Evolutionary conservation across 2,888 invertebrate genomes (phyloP), one percentile per base, ranked within the genome.

Genomic region (Eupithecia pulchellata): DNA sequence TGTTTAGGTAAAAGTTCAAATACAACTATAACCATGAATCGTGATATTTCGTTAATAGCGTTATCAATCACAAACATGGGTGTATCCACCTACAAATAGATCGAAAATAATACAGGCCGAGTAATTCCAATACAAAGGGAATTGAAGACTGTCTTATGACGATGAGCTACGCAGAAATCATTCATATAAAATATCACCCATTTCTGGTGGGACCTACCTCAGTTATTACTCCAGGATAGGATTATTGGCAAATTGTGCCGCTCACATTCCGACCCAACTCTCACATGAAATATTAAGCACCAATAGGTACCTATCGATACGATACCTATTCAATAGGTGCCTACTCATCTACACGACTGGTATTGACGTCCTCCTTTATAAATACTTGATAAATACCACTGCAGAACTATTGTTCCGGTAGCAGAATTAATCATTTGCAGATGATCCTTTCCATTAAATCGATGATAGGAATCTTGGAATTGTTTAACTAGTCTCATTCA

Each of bases 161-260:
- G 83, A 85, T 85, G 84, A 85, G 86, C 83, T 82, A 81, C 81
- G 83, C 82, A 87, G 89, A 89, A 91, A 91, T 90, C 90, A 91
- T 90, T 91, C 89, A 90, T 89, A 88, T 87, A 84, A 86, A 88
- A 91, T 91, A 91, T 88, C 91, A 87, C 87, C 88, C 88, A 89
- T 91, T 91, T 89, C 88, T 88, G 88, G 81, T 88, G 85, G 85
- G 86, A 87, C 87, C 88, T 89, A 89, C 88, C 89, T 88, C 90
- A 84, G 91, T 91, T 91, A 92, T 91, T 90, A 89, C 89, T 86
- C 73, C 83, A 83, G 87, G 91, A 89, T 89, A 88, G 91, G 91
- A 91, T 91, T 92, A 92, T 92, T 93, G 92, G 92, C 90, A 91
- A 92, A 93, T 93, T 92, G 92, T 91, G 92, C 91, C 86, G 90